These are phyloP conservation scores for Leptothorax acervorum DNA, from an alignment of 2,888 invertebrate genomes.

Conservation along the genomic window DNA sequence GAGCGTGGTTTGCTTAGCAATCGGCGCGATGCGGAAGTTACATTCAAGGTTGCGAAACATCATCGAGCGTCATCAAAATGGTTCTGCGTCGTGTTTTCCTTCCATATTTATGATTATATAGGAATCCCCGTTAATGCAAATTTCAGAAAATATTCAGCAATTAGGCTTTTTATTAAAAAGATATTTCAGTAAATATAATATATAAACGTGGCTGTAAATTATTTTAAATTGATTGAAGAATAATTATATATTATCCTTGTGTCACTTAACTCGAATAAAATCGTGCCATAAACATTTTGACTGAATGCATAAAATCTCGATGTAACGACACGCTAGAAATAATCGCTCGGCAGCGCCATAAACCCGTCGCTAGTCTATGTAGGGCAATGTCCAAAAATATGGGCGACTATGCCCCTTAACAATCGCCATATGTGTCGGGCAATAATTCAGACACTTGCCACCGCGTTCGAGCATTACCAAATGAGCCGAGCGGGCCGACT, in stretches of 20 bases:
- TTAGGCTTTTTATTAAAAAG: neutral
- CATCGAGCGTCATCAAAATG: slow-evolving; percentile 21
- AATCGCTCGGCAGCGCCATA: slow-evolving; percentile 32
- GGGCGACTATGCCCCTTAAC: slow-evolving; percentile 45
- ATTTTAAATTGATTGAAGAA: neutral
- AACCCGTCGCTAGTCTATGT: slow-evolving; percentile 50
- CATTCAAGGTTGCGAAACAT: slow-evolving; percentile 17
- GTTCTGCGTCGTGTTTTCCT: slow-evolving; percentile 21
- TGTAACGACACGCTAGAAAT: slow-evolving; percentile 48
- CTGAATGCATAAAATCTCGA: slow-evolving; percentile 12
- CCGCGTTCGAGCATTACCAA: slow-evolving; percentile 42
- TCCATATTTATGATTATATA: neutral
- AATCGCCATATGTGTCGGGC: slow-evolving; percentile 56
- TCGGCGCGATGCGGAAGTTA: slow-evolving; percentile 37
- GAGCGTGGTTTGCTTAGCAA: slow-evolving; percentile 35
- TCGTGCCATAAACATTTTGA: slow-evolving; percentile 8
- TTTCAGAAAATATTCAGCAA: neutral
- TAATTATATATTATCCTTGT: neutral
- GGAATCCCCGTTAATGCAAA: neutral
- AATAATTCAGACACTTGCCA: slow-evolving; percentile 59
- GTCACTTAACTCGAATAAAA: neutral
- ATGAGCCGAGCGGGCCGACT: slow-evolving; percentile 9
- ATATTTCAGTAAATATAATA: neutral
- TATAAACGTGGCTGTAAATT: neutral
- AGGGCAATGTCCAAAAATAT: slow-evolving; percentile 55